phyloP scores from a whole-genome alignment of 1,140 invertebrate species.

The Nebria ingens region DNA sequence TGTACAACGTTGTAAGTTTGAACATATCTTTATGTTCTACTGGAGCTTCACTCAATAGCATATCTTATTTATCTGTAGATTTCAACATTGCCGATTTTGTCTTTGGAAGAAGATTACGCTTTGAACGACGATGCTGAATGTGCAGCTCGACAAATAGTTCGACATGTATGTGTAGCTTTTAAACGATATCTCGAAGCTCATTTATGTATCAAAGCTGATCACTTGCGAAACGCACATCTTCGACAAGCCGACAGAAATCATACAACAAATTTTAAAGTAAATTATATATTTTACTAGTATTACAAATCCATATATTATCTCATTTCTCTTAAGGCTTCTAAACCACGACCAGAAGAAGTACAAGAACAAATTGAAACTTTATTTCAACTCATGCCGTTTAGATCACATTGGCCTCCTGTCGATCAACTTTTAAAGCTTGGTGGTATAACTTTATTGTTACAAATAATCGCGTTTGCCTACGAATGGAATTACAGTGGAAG shows the following conservation, averaged over 20 bases:
- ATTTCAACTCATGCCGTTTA: conserved; percentile 63
- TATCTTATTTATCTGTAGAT: conserved; percentile 42
- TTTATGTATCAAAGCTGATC: conserved; percentile 71
- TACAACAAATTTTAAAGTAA: conserved; percentile 18
- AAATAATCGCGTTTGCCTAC: conserved; percentile 79
- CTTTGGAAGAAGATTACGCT: conserved; percentile 53
- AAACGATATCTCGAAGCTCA: conserved; percentile 91
- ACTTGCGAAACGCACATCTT: conserved; percentile 41
- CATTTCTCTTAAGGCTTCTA: conserved; percentile 49
- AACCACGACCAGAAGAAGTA: conserved; percentile 63
- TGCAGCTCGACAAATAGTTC: conserved; percentile 84
- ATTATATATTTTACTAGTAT: not conserved
- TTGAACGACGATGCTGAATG: conserved; percentile 86
- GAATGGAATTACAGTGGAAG: conserved; percentile 87
- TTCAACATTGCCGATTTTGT: conserved; percentile 71
- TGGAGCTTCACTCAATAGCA: not conserved
- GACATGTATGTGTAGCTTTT: conserved; percentile 84
- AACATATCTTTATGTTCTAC: conserved; percentile 13
- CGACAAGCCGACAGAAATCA: conserved; percentile 39
- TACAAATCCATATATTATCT: conserved; percentile 11
- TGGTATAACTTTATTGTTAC: conserved; percentile 70
- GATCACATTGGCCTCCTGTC: conserved; percentile 74
- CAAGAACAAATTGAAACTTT: conserved; percentile 74
- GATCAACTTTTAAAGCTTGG: conserved; percentile 76
- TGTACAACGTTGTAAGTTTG: conserved; percentile 86